Percentiles rank a stretch among this genome's conserved stretches.
Evolutionary conservation across 2,888 invertebrate genomes (phyloP).

Genomic region (Apocheima hispidaria): DNA sequence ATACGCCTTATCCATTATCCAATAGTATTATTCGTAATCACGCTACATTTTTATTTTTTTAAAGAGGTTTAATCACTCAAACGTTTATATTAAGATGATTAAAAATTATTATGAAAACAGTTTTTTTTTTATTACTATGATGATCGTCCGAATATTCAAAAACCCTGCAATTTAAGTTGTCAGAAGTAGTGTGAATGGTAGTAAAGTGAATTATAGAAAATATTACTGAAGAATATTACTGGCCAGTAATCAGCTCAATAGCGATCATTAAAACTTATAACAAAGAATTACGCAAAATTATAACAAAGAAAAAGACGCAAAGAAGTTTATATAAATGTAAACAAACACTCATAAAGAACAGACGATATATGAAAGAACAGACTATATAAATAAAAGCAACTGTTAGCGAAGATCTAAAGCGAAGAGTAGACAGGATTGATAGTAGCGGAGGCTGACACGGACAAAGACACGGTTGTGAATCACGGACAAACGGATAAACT

Average conservation of each 20-base stretch:
- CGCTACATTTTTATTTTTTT: background rate
- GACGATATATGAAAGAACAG: slow-evolving; percentile 10
- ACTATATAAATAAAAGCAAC: slow-evolving; percentile 31
- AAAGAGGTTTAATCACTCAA: background rate
- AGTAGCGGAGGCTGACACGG: slow-evolving; percentile 52
- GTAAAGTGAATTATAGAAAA: too few species aligned
- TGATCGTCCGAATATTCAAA: too few species aligned
- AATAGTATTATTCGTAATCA: background rate
- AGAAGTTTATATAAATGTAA: background rate
- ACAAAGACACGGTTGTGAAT: slow-evolving; percentile 53
- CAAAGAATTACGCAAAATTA: background rate
- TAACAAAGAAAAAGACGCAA: background rate
- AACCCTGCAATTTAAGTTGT: too few species aligned
- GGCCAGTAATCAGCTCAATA: background rate
- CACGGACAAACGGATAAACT: slow-evolving; percentile 46
- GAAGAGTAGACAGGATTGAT: slow-evolving; percentile 45
- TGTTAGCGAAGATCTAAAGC: slow-evolving; percentile 48
- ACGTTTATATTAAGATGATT: background rate
- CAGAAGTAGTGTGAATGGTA: too few species aligned
- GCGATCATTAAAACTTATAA: background rate
- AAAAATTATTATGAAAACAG: too few species aligned
- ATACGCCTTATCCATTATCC: slow-evolving; percentile 1
- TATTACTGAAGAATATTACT: too few species aligned
- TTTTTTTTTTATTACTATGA: too few species aligned
- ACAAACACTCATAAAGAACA: slow-evolving; percentile 19